phyloP scores from a whole-genome alignment of 1,140 invertebrate genomes.

The Ephestia elutella region DNA sequence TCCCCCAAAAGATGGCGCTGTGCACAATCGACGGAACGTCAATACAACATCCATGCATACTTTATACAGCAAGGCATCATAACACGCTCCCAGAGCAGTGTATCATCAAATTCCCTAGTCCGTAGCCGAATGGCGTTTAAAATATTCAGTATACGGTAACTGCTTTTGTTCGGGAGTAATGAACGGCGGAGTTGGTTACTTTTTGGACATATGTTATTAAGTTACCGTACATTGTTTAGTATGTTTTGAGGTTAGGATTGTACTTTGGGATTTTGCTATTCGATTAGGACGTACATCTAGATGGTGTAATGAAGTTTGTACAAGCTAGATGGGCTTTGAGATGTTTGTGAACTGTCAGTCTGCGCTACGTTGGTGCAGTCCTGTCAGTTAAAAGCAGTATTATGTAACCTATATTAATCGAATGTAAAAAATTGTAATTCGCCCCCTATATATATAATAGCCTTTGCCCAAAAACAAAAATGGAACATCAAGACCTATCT shows the following conservation, averaged over 20 bases:
- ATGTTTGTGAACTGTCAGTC: no score
- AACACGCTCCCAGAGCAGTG: slow-evolving; percentile 40
- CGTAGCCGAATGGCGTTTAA: slow-evolving; percentile 45
- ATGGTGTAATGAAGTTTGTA: neutral
- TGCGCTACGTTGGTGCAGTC: no score
- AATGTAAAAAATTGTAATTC: no score
- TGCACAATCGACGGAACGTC: slow-evolving; percentile 30
- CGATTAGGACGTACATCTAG: neutral
- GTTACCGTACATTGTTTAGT: slow-evolving; percentile 1
- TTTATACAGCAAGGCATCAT: slow-evolving; percentile 50
- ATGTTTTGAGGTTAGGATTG: neutral
- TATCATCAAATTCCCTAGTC: slow-evolving; percentile 55
- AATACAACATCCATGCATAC: slow-evolving; percentile 53
- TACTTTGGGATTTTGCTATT: neutral
- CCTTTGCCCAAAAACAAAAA: no score
- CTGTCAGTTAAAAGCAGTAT: no score
- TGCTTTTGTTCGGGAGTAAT: slow-evolving; percentile 57
- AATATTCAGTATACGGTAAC: slow-evolving; percentile 59
- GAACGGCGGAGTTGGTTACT: slow-evolving; percentile 38
- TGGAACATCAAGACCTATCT: no score
- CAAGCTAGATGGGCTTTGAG: no score
- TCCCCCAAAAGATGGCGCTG: slow-evolving; percentile 36
- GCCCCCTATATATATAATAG: no score
- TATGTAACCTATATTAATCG: no score
- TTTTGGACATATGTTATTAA: slow-evolving; percentile 12